A percentile compares a stretch with the other conserved stretches of the same genome.
These are phyloP conservation scores for Scortum barcoo DNA, from an alignment of 2,113 vertebrate genomes.

Conservation along the genomic window DNA sequence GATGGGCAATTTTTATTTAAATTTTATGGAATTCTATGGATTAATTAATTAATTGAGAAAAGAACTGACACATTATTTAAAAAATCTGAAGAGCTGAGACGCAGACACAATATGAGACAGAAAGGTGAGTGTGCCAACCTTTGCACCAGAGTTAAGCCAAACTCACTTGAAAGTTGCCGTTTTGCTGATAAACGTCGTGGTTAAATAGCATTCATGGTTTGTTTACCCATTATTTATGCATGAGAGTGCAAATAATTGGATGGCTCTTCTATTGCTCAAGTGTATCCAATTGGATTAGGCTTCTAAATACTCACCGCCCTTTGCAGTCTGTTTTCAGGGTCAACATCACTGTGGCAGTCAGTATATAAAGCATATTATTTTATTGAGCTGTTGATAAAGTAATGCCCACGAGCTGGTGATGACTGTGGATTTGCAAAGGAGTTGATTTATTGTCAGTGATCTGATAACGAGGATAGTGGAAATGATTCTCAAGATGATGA, in stretches of 20 bases:
- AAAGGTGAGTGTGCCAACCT: no score
- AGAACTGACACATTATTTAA: background rate
- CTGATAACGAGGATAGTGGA: background rate
- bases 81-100: background rate
- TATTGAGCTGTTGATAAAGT: background rate
- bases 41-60: background rate
- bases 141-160: background rate
- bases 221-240: background rate
- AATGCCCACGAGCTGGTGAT: background rate
- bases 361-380: background rate
- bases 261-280: slow-evolving; percentile 12
- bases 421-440: background rate
- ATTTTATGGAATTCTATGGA: no score
- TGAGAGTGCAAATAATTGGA: slow-evolving; percentile 22
- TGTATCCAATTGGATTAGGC: slow-evolving; percentile 40
- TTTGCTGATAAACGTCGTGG: background rate
- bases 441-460: background rate
- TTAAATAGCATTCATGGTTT: slow-evolving; percentile 23
- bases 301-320: slow-evolving; percentile 17
- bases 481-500: background rate
- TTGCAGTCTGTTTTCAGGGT: slow-evolving; percentile 33
- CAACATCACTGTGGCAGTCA: background rate
- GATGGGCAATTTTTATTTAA: background rate
- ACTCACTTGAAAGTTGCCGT: background rate
- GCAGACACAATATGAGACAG: background rate